Base-by-base conservation (phyloP, 2,888 invertebrate species). In the Hemicrepidius hirtus region DNA sequence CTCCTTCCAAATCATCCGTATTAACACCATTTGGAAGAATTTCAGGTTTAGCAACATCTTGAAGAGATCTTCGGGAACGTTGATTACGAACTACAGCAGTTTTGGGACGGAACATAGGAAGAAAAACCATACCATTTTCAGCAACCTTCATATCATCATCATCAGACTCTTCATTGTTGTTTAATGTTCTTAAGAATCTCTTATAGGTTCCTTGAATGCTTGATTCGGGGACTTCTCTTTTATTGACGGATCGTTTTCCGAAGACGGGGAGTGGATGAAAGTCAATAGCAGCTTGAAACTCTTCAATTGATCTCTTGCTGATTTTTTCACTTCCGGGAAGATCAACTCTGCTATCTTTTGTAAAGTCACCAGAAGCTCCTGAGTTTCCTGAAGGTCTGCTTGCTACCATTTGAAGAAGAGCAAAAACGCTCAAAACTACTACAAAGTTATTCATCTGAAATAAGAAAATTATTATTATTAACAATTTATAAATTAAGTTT, bases 321-420 rank as follows among this genome's bases (percentile, higher is more conserved):
- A 77, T 77, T 50, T 68, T 77, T 64, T 77, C 77, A 18, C 67
- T 69, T 20, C 75, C 77, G 6, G 74, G 74, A 21, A 75, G 65
- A 13, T 53, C 59, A 35, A 67, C 53, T 13, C 68, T 71, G 13
- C 59, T 53, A 16, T 75, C 68, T 53, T 69, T 73, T 68, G 75
- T 76, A n/a, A 76, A 71, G 3, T 46, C 70, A 83, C 44, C 24
- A 7, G 9, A 9, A 81, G 89, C 90, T 24, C 24, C n/a, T n/a
- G 24, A 24, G 76, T 80, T 89, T 90, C 76, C 90, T 21, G 35
- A 21, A 20, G 68, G 68, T 28, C 35, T 68, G 13, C 40, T 7
- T 5, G 32, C 9, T 32, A 9, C 32, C 32, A 32, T 46, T 18
- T 5, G 6, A 12, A 20, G 3, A 13, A 46, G 2, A 7, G 16